phyloP scores from a whole-genome alignment of 2,113 vertebrate genomes.

The Bufo gargarizans region DNA sequence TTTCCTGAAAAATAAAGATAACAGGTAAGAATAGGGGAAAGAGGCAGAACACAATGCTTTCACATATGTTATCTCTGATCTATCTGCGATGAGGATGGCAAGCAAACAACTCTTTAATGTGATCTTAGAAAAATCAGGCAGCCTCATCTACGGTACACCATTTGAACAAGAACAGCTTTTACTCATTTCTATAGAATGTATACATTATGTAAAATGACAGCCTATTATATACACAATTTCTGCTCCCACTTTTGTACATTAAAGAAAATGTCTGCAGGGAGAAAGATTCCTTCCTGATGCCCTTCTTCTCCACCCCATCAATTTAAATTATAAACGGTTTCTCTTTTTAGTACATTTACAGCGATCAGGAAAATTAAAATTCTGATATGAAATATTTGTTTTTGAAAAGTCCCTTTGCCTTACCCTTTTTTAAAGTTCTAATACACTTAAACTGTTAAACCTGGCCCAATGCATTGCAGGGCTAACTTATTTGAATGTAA shows the following conservation, averaged over 20 bases:
- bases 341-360: too few species aligned
- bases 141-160: neutral
- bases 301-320: too few species aligned
- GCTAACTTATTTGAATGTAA: too few species aligned
- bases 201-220: neutral
- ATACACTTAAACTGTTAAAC: too few species aligned
- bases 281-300: too few species aligned
- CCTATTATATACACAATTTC: neutral
- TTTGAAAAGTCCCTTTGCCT: too few species aligned
- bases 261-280: too few species aligned
- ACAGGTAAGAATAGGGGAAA: constrained; percentile 21
- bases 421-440: too few species aligned
- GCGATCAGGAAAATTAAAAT: too few species aligned
- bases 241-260: neutral
- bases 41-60: constrained; percentile 13
- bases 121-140: neutral
- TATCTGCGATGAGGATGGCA: constrained; percentile 10
- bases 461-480: too few species aligned
- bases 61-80: constrained; percentile 32
- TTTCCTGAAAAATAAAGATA: constrained; percentile 47
- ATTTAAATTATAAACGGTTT: too few species aligned
- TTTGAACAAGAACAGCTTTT: neutral
- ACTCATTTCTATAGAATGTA: neutral
- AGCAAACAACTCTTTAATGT: neutral
- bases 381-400: too few species aligned